These are phyloP conservation scores for Neocrepidodera transversa DNA, from an alignment of 2,888 invertebrate genomes.

Conservation along the genomic window DNA sequence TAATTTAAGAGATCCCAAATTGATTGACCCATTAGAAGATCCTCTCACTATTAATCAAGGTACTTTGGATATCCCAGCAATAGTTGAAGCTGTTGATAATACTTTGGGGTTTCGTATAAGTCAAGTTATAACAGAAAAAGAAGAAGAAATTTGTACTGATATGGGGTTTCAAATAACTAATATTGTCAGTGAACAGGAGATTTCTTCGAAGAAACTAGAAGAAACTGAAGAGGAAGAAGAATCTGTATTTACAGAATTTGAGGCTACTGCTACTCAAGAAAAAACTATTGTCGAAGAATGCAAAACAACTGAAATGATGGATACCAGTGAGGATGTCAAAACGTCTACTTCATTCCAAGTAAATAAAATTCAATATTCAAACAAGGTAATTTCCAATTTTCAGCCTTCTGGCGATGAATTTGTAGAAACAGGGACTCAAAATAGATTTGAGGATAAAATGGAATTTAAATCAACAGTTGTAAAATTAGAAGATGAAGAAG, in stretches of 20 bases:
- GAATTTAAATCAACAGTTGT: neutral
- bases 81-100: conserved; percentile 28
- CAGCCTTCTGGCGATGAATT: neutral
- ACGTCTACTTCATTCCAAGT: neutral
- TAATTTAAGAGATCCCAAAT: conserved; percentile 16
- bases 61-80: conserved; percentile 34
- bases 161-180: conserved; percentile 35
- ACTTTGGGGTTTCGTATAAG: conserved; percentile 32
- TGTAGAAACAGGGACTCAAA: neutral
- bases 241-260: conserved; percentile 12
- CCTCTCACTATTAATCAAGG: conserved; percentile 32
- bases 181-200: conserved; percentile 29
- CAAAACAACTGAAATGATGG: neutral
- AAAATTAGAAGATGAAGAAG: neutral
- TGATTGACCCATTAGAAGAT: conserved; percentile 26
- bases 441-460: neutral
- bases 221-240: conserved; percentile 5
- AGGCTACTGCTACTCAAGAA: neutral
- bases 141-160: conserved; percentile 30
- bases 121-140: conserved; percentile 27
- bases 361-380: neutral
- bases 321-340: neutral
- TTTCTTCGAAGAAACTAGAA: conserved; percentile 1
- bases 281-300: neutral
- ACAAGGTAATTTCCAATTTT: neutral